Evolutionary conservation across 2,113 vertebrate species (phyloP), one percentile per base, ranked within the genome.

Genomic region (Heterochromis multidens): DNA sequence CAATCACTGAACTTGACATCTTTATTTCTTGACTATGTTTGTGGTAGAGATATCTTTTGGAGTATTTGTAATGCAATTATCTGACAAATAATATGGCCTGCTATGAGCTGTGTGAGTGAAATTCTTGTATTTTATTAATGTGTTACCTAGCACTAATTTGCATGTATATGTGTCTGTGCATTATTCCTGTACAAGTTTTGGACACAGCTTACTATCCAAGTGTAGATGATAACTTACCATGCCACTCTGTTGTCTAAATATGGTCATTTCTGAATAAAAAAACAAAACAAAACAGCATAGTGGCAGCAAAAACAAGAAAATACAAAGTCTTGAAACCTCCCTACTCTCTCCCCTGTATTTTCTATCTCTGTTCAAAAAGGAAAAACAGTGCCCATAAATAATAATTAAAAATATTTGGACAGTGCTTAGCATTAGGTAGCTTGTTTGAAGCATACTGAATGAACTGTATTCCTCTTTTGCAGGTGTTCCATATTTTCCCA

Each of bases 401-500:
- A 27, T 19, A 27, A 2, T 19, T 49, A 16, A 49, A 49, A 49
- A 49, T 17, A 49, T 74, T 52, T 31, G 21, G 17, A 74, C 40
- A 49, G 16, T 72, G 4, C 62, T 23, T 40, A 65, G 1, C 27
- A 54, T 54, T 74, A 46, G 10, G 4, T 52, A 31, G 11, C n/a
- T 54, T 54, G 23, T 65, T 5, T 79, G 54, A 25, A 43, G 25
- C 5, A 23, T 43, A 21, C 4, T 25, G 2, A 16, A 5, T 16
- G 2, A 1, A 58, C 7, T 76, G 21, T 60, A 3, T 56, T 58
- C 23, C 14, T 82, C 11, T 77, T 54, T 84, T 86, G 21, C 84
- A 97, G 97, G 27, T 93, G 90, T 49, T 91, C 91, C 82, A 40
- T 91, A 2, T 67, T 80, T 7, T 8, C 92, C 87, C 58, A 84